Percentiles rank a stretch among this genome's conserved stretches.
These are phyloP conservation scores for Psettodes erumei DNA, from an alignment of 2,113 vertebrate genomes.

Conservation along the genomic window DNA sequence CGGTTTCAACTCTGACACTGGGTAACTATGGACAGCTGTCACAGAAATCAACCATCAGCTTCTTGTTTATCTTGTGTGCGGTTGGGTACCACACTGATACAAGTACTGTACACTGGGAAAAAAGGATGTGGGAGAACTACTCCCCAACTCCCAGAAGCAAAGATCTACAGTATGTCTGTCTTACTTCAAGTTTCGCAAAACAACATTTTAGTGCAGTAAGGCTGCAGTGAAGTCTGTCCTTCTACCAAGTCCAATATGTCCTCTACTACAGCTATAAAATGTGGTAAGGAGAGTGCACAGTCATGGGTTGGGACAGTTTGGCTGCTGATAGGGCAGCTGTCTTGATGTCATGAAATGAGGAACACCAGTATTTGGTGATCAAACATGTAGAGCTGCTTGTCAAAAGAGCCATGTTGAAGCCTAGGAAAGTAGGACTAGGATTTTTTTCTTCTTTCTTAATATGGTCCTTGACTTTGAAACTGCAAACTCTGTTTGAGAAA, in stretches of 20 bases:
- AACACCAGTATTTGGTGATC: neutral
- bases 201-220: neutral
- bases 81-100: neutral
- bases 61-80: neutral
- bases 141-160: neutral
- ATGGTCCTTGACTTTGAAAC: conserved; percentile 24
- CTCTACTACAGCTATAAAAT: neutral
- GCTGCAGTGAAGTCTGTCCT: neutral
- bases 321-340: conserved; percentile 5
- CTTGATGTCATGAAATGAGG: neutral
- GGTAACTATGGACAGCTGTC: too few relatives aligned
- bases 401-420: conserved; percentile 24
- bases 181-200: neutral
- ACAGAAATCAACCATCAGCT: neutral
- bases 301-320: neutral
- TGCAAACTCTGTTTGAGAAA: conserved; percentile 26
- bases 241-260: neutral
- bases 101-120: neutral
- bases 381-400: conserved; percentile 28
- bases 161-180: neutral
- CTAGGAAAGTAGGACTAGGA: neutral
- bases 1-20: too few relatives aligned
- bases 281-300: neutral
- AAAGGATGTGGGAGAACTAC: neutral
- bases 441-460: neutral